Percentiles rank a stretch among this genome's conserved stretches.
phyloP scores from a whole-genome alignment of 1,140 invertebrate species.

The Daktulosphaira vitifoliae region DNA sequence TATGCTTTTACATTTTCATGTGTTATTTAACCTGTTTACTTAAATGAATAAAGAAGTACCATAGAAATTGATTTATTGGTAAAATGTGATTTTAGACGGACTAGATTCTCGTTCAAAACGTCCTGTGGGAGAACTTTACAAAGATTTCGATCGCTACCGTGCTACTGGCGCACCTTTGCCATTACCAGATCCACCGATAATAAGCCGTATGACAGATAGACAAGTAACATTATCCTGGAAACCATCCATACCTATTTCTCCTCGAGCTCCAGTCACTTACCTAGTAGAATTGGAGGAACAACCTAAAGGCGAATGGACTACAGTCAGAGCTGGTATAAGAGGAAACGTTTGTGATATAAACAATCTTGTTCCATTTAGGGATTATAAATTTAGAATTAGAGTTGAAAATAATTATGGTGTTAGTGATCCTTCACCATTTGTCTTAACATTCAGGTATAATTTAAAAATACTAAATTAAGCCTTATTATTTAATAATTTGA shows the following conservation, averaged over 20 bases:
- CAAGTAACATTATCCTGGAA: slow-evolving; percentile 82
- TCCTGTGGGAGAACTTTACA: slow-evolving; percentile 68
- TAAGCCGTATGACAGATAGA: slow-evolving; percentile 77
- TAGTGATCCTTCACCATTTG: slow-evolving; percentile 87
- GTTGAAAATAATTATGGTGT: slow-evolving; percentile 94
- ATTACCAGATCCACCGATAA: slow-evolving; percentile 74
- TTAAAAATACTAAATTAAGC: neutral
- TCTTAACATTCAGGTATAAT: slow-evolving; percentile 52
- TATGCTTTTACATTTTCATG: no score
- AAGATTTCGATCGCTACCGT: slow-evolving; percentile 73
- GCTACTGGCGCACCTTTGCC: slow-evolving; percentile 72
- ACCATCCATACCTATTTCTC: slow-evolving; percentile 72
- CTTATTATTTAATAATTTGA: neutral
- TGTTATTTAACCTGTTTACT: no score
- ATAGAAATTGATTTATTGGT: neutral
- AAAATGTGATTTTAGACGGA: slow-evolving; percentile 45
- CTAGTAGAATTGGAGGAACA: slow-evolving; percentile 86
- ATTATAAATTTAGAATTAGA: slow-evolving; percentile 86
- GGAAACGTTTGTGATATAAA: slow-evolving; percentile 76
- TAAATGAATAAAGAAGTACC: no score
- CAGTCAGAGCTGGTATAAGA: slow-evolving; percentile 63
- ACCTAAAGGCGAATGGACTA: slow-evolving; percentile 81
- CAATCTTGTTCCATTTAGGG: slow-evolving; percentile 72
- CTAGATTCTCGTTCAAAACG: slow-evolving; percentile 60
- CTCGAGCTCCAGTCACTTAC: slow-evolving; percentile 79